Evolutionary conservation across 2,113 vertebrate species (phyloP), one percentile per base, ranked within the genome.

Genomic region (Spea bombifrons): DNA sequence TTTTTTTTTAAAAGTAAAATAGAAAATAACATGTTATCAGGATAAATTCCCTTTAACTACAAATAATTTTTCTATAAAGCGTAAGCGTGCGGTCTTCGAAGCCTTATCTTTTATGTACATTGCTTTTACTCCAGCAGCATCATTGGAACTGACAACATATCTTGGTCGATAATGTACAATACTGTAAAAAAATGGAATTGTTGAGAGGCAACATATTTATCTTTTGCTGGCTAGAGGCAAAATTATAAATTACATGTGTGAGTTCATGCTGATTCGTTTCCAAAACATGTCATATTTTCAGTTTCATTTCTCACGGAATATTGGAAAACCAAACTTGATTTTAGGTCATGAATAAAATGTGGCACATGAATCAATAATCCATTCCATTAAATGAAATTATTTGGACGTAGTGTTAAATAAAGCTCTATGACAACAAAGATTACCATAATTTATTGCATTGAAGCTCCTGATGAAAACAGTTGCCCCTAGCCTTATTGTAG

Each of bases 331-430:
- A 48, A 5, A 68, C n/a, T 9, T 68, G 66, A 44, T 68, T 68
- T 47, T 17, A 46, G 44, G 55, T 10, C 44, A 6, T 67, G 8
- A 45, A 12, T 17, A 64, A 16, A 57, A 64, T 71, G 83, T 89
- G 86, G 83, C 87, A 86, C 0, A 0, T 72, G 12, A 66, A 47
- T 45, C 30, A 81, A 43, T 13, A 12, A 7, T 67, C 77, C 86
- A 44, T 10, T 0, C 1, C 65, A 82, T n/a, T 78, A 86, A 84
- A 80, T 84, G 65, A 88, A 71, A 75, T 65, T 84, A 82, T 87
- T 89, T 82, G 81, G 84, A 65, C 50, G 16, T 0, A 8, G 53
- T 4, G 55, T 82, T 80, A 85, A 83, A 72, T 49, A 82, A 86
- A 84, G 82, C 73, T 81, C 81, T 66, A 30, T 30, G 30, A 30